A percentile compares a stretch with the other conserved stretches of the same genome.
These are phyloP conservation scores for Bursaphelenchus okinawaensis DNA, from an alignment of 2,888 invertebrate species.

Conservation along the genomic window DNA sequence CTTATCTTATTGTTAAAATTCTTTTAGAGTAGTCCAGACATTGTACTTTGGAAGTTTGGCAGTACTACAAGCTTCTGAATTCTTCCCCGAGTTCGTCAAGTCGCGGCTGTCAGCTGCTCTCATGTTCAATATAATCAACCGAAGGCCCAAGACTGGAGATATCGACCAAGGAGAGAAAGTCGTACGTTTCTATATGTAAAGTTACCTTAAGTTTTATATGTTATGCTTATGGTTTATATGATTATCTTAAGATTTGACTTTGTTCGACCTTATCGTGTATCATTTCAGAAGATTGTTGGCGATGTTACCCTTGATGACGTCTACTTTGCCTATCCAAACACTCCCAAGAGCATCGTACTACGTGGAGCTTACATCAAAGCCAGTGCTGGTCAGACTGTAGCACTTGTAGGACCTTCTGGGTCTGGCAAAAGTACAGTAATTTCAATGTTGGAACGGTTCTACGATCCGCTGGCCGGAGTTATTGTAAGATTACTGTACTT, in stretches of 20 bases:
- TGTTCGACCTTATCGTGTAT: slow-evolving; percentile 39
- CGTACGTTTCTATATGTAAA: slow-evolving; percentile 9
- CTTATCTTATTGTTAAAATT: neutral
- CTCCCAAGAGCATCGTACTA: slow-evolving; percentile 49
- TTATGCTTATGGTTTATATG: neutral
- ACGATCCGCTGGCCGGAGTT: slow-evolving; percentile 69
- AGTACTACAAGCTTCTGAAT: slow-evolving; percentile 26
- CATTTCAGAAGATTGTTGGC: slow-evolving; percentile 54
- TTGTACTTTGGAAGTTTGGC: slow-evolving; percentile 21
- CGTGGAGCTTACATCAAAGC: slow-evolving; percentile 55
- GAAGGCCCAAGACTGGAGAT: slow-evolving; percentile 55
- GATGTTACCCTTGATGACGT: slow-evolving; percentile 57
- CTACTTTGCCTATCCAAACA: slow-evolving; percentile 58
- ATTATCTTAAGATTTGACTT: slow-evolving; percentile 2
- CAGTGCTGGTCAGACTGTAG: slow-evolving; percentile 55
- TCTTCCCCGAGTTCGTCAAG: slow-evolving; percentile 58
- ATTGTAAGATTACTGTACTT: slow-evolving; percentile 15
- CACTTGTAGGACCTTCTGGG: slow-evolving; percentile 69
- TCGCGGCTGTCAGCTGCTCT: slow-evolving; percentile 57
- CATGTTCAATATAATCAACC: slow-evolving; percentile 55
- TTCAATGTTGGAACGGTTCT: slow-evolving; percentile 75
- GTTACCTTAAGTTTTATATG: neutral
- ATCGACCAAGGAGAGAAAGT: slow-evolving; percentile 18
- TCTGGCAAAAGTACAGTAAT: slow-evolving; percentile 84
- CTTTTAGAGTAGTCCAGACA: slow-evolving; percentile 28